phyloP scores from a whole-genome alignment of 2,113 vertebrate genomes.

The Lagopus leucura region DNA sequence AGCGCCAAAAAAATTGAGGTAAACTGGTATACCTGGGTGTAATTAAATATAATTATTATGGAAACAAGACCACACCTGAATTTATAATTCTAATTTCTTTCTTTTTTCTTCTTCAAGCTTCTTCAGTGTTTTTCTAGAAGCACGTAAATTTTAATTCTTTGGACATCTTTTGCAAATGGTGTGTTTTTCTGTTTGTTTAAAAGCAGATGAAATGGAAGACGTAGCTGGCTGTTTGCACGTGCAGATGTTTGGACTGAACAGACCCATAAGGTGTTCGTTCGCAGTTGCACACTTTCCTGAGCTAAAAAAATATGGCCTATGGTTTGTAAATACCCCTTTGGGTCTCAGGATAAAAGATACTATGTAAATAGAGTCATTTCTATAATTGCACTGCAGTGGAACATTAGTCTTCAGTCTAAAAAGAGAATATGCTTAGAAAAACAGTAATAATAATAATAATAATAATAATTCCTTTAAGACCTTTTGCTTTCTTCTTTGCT shows the following conservation, averaged over 20 bases:
- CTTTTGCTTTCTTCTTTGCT: not conserved
- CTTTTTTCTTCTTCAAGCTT: not conserved
- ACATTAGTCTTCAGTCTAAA: not conserved
- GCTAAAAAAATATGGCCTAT: not conserved
- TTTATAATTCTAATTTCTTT: not conserved
- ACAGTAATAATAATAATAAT: no score
- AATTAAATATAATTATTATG: constrained; percentile 3
- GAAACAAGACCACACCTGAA: constrained; percentile 16
- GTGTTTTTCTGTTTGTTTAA: constrained; percentile 4
- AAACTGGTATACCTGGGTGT: not conserved
- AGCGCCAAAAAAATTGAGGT: not conserved
- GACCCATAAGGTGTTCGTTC: constrained; percentile 15
- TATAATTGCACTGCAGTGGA: constrained; percentile 6
- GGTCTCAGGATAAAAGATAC: constrained; percentile 39
- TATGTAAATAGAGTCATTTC: constrained; percentile 23
- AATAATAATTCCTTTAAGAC: not conserved
- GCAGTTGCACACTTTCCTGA: constrained; percentile 1
- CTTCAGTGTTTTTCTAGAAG: not conserved
- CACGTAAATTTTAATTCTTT: not conserved
- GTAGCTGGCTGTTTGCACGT: not conserved
- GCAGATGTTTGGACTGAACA: not conserved
- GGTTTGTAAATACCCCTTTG: constrained; percentile 16
- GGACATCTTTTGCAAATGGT: not conserved
- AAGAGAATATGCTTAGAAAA: not conserved
- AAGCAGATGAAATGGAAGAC: not conserved